phyloP scores from a whole-genome alignment of 2,888 invertebrate genomes.

The Mesochorus sp. region DNA sequence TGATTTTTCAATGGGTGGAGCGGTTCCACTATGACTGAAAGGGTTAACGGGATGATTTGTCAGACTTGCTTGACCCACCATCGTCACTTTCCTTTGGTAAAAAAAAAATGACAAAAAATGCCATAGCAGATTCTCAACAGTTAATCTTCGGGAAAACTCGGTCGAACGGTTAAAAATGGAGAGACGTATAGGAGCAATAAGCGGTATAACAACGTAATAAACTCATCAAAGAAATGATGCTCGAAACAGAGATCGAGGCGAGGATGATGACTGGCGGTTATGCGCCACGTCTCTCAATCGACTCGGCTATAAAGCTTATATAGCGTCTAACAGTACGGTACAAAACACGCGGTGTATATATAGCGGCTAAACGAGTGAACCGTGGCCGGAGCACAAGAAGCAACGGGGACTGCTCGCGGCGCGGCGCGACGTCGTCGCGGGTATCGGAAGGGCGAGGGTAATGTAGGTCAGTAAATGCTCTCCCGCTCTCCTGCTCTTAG shows the following conservation, averaged over 20 bases:
- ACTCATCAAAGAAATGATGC: slow-evolving; percentile 49
- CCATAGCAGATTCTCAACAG: too few relatives aligned
- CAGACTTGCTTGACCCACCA: too few relatives aligned
- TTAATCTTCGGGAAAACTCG: too few relatives aligned
- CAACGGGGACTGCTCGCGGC: slow-evolving; percentile 8
- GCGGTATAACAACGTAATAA: background rate
- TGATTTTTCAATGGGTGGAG: too few relatives aligned
- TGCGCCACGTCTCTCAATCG: slow-evolving; percentile 35
- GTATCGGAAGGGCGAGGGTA: slow-evolving; percentile 71
- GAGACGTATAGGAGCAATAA: too few relatives aligned
- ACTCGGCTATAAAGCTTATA: slow-evolving; percentile 7
- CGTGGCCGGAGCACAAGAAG: slow-evolving; percentile 58
- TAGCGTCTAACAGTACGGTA: slow-evolving; percentile 42
- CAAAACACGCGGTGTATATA: slow-evolving; percentile 60
- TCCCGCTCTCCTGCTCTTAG: background rate
- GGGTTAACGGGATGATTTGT: too few relatives aligned
- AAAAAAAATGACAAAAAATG: too few relatives aligned
- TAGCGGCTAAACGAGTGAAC: slow-evolving; percentile 73
- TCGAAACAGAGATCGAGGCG: slow-evolving; percentile 35
- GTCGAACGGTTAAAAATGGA: too few relatives aligned
- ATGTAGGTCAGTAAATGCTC: slow-evolving; percentile 81
- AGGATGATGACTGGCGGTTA: slow-evolving; percentile 35
- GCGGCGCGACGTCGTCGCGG: slow-evolving; percentile 49
- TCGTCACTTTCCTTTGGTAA: too few relatives aligned
- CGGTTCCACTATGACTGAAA: too few relatives aligned